Base-by-base conservation (phyloP, 2,113 vertebrate species). In the Ageneiosus marmoratus region DNA sequence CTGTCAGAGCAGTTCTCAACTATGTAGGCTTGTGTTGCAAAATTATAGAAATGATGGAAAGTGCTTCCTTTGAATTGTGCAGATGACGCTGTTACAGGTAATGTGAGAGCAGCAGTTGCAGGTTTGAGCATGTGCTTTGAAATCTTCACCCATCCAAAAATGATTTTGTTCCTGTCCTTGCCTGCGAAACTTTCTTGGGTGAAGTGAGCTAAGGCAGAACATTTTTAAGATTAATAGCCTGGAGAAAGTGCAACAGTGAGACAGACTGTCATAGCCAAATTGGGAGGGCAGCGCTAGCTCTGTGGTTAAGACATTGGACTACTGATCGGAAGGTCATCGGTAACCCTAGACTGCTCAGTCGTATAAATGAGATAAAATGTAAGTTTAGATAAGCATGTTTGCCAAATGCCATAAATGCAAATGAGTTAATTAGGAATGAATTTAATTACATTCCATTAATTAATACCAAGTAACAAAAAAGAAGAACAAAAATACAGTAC, bases 51-150 rank as follows among this genome's bases (percentile, higher is more conserved):
- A 51, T 55, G 73, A 55, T 37, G 2, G 29, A 55, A 76, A 76
- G 50, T 76, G 50, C 73, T 37, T 11, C 48, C 46, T 44, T 22
- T 24, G 37, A 70, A 44, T 70, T n/a, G 11, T n/a, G n/a, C 41
- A 44, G 22, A 34, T 67, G 63, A 67, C 34, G 63, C 63, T 32
- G 69, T 56, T 24, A 63, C 10, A 56, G 18, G 58, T 74, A 37
- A 79, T 2, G 37, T 37, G 44, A 67, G 80, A 78, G 69, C 80
- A 81, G 51, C 63, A 69, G 78, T 83, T 70, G 74, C 84, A 86
- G 74, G 72, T 70, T 46, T 44, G 22, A 44, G 73, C 22, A 22
- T 75, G 83, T 58, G 41, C 55, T 29, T 22, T 37, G 32, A 75
- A 73, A 83, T 82, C 58, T 77, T 55, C 77, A 69, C 37, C 81